Conservation (phyloP, 2,113 vertebrate genomes). For the Castor canadensis region DNA sequence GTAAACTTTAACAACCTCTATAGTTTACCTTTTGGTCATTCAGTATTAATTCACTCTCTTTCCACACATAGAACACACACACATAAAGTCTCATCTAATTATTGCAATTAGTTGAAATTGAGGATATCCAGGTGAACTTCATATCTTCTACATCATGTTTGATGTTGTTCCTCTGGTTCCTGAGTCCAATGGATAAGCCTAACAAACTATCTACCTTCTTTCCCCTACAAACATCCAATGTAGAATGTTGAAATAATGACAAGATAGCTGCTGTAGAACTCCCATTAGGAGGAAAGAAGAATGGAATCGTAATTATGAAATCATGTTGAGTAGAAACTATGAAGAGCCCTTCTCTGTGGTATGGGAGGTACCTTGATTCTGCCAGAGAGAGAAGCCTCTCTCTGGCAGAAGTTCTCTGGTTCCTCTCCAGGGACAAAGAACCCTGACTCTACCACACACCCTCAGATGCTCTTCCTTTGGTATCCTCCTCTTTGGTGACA, state of each 20-base stretch:
- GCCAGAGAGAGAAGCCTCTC: too few species aligned
- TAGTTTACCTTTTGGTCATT: not conserved
- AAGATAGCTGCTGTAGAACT: not conserved
- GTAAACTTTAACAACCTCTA: not conserved
- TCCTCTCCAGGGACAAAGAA: too few species aligned
- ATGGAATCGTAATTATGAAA: not conserved
- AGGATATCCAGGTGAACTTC: not conserved
- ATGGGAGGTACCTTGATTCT: too few species aligned
- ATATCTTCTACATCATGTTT: not conserved
- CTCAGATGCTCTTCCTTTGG: not conserved
- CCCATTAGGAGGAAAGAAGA: not conserved
- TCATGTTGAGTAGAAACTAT: fast-evolving
- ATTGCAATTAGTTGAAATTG: not conserved
- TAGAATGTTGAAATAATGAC: not conserved
- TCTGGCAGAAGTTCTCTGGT: not conserved
- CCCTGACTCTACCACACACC: not conserved
- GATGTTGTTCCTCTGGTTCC: not conserved
- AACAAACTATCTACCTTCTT: not conserved
- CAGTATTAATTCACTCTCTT: not conserved
- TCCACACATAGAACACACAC: not conserved
- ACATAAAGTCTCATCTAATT: not conserved
- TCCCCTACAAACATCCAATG: not conserved
- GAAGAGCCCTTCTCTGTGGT: not conserved
- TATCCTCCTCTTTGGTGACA: not conserved
- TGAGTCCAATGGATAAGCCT: not conserved